phyloP scores from a whole-genome alignment of 2,888 invertebrate genomes.

The Branchellion lobata region DNA sequence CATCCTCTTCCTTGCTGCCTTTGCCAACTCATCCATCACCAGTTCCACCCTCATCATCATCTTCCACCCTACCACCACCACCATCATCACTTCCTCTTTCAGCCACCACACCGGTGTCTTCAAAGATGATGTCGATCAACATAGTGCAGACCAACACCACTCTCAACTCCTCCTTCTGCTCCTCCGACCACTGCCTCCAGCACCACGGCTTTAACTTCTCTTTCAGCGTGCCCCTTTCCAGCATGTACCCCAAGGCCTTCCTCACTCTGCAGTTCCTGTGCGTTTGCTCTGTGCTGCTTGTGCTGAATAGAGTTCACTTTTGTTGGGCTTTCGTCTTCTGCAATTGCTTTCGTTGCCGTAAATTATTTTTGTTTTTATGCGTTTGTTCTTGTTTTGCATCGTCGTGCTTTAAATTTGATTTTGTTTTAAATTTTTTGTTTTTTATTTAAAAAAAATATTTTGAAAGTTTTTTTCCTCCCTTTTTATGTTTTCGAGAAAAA shows the following conservation, averaged over 20 bases:
- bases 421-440: no score
- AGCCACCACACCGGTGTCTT: no score
- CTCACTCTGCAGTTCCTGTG: constrained; percentile 50
- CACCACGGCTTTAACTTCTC: constrained; percentile 50
- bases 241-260: constrained; percentile 46
- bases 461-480: no score
- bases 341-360: no score
- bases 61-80: neutral
- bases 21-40: neutral
- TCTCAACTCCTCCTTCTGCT: constrained; percentile 48
- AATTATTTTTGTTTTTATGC: no score
- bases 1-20: neutral
- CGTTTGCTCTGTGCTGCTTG: no score
- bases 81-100: neutral
- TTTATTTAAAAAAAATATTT: no score
- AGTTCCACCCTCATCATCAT: neutral
- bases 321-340: no score
- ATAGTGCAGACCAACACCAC: constrained; percentile 49
- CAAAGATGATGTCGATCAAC: constrained; percentile 39
- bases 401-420: no score
- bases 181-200: constrained; percentile 46
- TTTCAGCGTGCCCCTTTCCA: constrained; percentile 49
- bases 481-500: no score
- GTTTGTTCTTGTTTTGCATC: no score
- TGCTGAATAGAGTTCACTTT: no score